These are phyloP conservation scores for Orchestia grillus DNA, from an alignment of 1,140 invertebrate genomes.

Conservation along the genomic window DNA sequence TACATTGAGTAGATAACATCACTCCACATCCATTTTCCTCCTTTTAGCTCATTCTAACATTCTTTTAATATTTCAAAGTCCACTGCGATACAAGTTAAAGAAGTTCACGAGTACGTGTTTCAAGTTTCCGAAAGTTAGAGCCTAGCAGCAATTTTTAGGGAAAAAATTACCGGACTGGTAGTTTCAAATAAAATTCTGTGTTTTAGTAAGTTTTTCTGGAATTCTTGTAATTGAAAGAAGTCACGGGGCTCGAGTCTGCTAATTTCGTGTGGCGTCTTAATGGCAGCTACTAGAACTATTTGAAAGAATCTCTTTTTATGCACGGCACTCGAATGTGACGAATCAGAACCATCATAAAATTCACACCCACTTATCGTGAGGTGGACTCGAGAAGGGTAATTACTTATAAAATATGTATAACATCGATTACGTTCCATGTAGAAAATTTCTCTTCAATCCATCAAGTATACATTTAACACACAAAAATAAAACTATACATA, in stretches of 20 bases:
- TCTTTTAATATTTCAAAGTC: too few relatives aligned
- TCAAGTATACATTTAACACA: neutral
- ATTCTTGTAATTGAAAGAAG: neutral
- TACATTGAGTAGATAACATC: too few relatives aligned
- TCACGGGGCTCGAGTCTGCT: neutral
- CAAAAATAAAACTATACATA: too few relatives aligned
- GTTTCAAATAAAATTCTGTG: neutral
- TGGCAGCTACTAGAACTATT: neutral
- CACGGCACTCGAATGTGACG: neutral
- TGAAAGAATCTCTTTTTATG: neutral
- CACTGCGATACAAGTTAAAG: too few relatives aligned
- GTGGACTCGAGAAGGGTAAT: neutral
- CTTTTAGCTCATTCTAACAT: too few relatives aligned
- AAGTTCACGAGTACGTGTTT: neutral
- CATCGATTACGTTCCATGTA: neutral
- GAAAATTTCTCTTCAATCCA: neutral
- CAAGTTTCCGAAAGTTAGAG: neutral
- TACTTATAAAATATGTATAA: neutral
- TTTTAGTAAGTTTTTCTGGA: neutral
- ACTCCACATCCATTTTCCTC: too few relatives aligned
- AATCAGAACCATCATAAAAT: neutral
- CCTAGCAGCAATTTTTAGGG: neutral
- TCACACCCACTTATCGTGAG: neutral
- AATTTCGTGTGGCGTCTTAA: neutral
- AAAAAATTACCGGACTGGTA: neutral